A percentile compares a stretch with the other conserved stretches of the same genome.
Conservation (phyloP, 2,888 invertebrate species). For the Notodonta dromedarius region DNA sequence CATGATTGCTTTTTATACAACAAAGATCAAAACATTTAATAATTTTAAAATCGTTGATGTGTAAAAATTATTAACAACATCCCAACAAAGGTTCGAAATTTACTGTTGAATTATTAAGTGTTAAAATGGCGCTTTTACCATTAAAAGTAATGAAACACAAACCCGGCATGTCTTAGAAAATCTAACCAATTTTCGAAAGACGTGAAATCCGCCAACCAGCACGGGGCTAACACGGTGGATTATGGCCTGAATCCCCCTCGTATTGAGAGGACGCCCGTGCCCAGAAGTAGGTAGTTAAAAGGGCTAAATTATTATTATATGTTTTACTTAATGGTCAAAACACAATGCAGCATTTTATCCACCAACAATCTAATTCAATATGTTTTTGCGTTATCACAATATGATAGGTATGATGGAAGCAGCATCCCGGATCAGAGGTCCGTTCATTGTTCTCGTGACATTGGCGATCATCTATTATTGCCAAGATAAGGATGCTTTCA, state of each 20-base stretch:
- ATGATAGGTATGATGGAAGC: constrained; percentile 25
- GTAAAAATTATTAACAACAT: constrained; percentile 33
- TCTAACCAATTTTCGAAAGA: no score
- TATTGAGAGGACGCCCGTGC: no score
- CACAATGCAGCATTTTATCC: constrained; percentile 28
- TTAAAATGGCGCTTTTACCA: constrained; percentile 30
- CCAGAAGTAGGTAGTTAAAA: no score
- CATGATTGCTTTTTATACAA: neutral
- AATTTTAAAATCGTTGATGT: constrained; percentile 30
- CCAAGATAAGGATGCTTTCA: constrained; percentile 13
- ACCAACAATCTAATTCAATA: constrained; percentile 6
- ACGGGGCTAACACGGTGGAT: no score
- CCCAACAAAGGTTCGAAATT: constrained; percentile 15
- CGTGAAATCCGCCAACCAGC: no score
- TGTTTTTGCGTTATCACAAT: constrained; percentile 31
- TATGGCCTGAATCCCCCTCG: no score
- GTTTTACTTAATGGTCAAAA: neutral
- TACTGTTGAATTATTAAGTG: constrained; percentile 26
- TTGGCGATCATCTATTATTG: constrained; percentile 23
- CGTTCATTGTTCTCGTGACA: constrained; percentile 38
- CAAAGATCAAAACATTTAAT: neutral
- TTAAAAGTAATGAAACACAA: no score
- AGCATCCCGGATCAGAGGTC: constrained; percentile 49
- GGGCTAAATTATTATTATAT: no score
- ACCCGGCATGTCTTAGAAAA: no score